Conservation (phyloP, 2,888 invertebrate species). For the Subacronicta megacephala region DNA sequence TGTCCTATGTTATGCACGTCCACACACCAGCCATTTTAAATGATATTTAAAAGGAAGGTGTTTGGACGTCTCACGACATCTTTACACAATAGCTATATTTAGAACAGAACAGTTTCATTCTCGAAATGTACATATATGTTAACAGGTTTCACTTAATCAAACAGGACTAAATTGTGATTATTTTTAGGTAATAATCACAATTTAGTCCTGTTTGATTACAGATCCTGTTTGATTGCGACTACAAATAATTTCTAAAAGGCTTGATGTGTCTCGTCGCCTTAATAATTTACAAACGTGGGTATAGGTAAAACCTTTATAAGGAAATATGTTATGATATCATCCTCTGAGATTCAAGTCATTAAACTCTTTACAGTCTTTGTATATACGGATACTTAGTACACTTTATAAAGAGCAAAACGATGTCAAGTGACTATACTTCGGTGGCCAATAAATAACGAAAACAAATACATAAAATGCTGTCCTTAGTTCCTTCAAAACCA, state of each 20-base stretch:
- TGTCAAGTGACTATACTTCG: conserved; percentile 16
- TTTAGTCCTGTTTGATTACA: too few species aligned
- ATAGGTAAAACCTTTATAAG: conserved; percentile 27
- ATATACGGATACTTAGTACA: neutral
- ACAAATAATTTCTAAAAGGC: neutral
- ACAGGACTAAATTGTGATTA: too few species aligned
- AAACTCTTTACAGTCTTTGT: conserved; percentile 10
- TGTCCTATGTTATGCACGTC: conserved; percentile 4
- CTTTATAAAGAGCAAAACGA: neutral
- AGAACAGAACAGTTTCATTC: too few species aligned
- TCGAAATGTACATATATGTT: too few species aligned
- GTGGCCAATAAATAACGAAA: conserved; percentile 19
- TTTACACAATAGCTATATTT: too few species aligned
- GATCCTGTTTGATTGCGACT: too few species aligned
- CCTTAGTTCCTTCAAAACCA: conserved; percentile 45
- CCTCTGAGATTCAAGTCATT: conserved; percentile 17
- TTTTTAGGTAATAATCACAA: too few species aligned
- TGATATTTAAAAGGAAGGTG: conserved; percentile 7
- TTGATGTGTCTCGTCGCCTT: conserved; percentile 5
- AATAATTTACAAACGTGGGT: conserved; percentile 22
- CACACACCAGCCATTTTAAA: neutral
- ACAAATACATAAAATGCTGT: conserved; percentile 19
- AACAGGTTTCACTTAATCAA: too few species aligned
- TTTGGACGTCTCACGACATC: too few species aligned
- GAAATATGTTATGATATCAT: conserved; percentile 45